Conservation (phyloP, 2,113 vertebrate genomes). For the rabbit (Oryctolagus cuniculus) region mOryCun1.1 NC_091442.1:17675501-17676000, state of each 20-base stretch:
- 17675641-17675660: slow-evolving; percentile 11
- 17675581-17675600: not conserved
- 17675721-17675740: slow-evolving; percentile 16
- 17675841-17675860: slow-evolving; percentile 21
- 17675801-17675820: slow-evolving; percentile 15
- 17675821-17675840: not conserved
- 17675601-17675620: slow-evolving; percentile 38
- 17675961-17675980: slow-evolving; percentile 12
- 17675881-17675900: not conserved
- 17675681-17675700: slow-evolving; percentile 36
- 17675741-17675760: slow-evolving; percentile 9
- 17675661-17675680: slow-evolving; percentile 24
- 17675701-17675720: slow-evolving; percentile 14
- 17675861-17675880: slow-evolving; percentile 26
- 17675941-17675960: not conserved
- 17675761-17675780: not conserved
- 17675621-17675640: slow-evolving; percentile 56
- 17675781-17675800: slow-evolving; percentile 17
- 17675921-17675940: slow-evolving; percentile 42
- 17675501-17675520: not conserved
- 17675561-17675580: not conserved
- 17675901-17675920: slow-evolving; percentile 40
- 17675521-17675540: not conserved
- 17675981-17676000: slow-evolving; percentile 5
- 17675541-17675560: not conserved